These are phyloP conservation scores for Drosophila mauritiana DNA, from an alignment of 1,140 invertebrate genomes.

Conservation along the genomic window DNA sequence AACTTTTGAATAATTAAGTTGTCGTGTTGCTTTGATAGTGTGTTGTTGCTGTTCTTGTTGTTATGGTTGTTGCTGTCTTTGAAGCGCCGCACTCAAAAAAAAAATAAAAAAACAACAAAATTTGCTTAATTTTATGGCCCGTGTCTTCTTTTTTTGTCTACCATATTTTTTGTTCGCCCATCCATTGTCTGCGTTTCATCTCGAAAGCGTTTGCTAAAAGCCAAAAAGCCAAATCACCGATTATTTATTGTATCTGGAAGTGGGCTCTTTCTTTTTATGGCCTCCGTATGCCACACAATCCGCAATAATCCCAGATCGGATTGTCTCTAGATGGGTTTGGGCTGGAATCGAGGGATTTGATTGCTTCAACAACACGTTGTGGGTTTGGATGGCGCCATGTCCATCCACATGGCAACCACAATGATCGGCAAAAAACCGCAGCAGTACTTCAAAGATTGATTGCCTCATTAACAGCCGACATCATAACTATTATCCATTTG, in stretches of 20 bases:
- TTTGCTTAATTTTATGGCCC: constrained; percentile 73
- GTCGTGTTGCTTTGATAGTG: constrained; percentile 64
- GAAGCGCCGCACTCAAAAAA: constrained; percentile 60
- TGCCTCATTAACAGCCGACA: constrained; percentile 6
- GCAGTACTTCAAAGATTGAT: constrained; percentile 22
- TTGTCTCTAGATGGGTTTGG: not conserved
- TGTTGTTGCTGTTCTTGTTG: constrained; percentile 22
- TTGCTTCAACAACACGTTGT: constrained; percentile 1
- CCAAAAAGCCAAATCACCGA: constrained; percentile 67
- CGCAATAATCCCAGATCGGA: constrained; percentile 1
- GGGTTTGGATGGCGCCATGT: constrained; percentile 21
- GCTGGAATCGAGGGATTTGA: not conserved
- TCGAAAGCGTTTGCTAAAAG: constrained; percentile 44
- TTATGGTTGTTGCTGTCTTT: constrained; percentile 45
- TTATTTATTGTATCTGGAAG: constrained; percentile 70
- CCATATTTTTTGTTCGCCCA: constrained; percentile 1
- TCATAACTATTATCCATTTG: constrained; percentile 4
- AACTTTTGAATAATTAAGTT: constrained; percentile 77
- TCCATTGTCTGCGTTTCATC: constrained; percentile 14
- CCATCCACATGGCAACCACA: constrained; percentile 9
- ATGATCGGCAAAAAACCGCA: constrained; percentile 17
- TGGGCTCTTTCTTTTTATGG: constrained; percentile 38
- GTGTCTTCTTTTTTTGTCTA: constrained; percentile 40
- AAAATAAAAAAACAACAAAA: constrained; percentile 9
- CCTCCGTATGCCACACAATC: constrained; percentile 16